Base-by-base conservation (phyloP, 1,140 invertebrate genomes). In the Atta texana region DNA sequence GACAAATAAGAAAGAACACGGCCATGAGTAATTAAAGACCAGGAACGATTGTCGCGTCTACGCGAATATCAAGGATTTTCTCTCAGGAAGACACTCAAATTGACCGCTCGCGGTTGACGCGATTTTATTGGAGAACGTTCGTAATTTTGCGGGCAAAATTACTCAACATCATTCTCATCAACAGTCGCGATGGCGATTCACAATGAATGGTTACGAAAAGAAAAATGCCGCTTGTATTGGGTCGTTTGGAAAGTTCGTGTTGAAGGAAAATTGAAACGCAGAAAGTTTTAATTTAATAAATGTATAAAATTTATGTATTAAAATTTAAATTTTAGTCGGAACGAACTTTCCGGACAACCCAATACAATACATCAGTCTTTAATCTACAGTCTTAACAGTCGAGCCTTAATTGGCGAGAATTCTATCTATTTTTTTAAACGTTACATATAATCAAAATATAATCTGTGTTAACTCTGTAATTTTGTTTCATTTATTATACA, bases 1-100 rank as follows among this genome's bases (percentile, higher is more conserved):
- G 53, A 69, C 61, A 81, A 72, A 61, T 81, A 80, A 57, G 68
- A 63, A 21, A 57, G 74, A 89, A 76, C 75, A 28, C 77, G 87
- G 87, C 63, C 87, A 72, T 8, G n/a, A n/a, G n/a, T 87, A 61
- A 59, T 18, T 74, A 80, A 66, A 80, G 31, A 82, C 16, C 44
- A n/a, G 6, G 4, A 28, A 18, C 18, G 10, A 77, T 21, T 6
- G 28, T 74, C 6, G 53, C n/a, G 4, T 77, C 2, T 63, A 77
- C 12, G n/a, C n/a, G 34, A 61, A 63, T n/a, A 61, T 55, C 88
- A 72, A 66, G 57, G 80, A 77, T 74, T 14, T 14, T 71, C 49
- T n/a, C 39, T 78, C 6, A 28, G 21, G 12, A 63, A 63, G n/a
- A 49, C 61, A 2, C 8, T 39, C 16, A 44, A 39, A 71, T 57